These are phyloP conservation scores for Nysson spinosus DNA, from an alignment of 2,888 invertebrate species.

Conservation along the genomic window DNA sequence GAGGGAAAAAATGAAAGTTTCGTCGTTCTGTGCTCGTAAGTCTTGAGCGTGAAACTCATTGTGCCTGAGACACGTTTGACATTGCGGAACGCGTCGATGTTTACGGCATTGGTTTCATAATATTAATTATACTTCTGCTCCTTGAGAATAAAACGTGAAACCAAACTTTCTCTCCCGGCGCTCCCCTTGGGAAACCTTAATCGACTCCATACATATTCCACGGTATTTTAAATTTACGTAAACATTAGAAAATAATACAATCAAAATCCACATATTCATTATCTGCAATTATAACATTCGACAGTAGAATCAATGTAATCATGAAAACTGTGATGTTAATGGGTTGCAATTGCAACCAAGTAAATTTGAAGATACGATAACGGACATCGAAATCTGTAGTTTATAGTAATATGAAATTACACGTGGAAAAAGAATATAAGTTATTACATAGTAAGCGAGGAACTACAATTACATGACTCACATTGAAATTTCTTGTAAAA, in stretches of 20 bases:
- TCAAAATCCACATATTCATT: too few species aligned
- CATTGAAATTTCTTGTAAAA: slow-evolving; percentile 18
- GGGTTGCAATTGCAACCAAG: too few species aligned
- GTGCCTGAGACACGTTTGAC: slow-evolving; percentile 48
- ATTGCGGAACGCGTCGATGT: slow-evolving; percentile 54
- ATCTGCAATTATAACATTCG: too few species aligned
- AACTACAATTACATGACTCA: slow-evolving; percentile 21
- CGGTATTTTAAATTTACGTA: slow-evolving; percentile 18
- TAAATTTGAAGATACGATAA: too few species aligned
- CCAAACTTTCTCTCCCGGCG: slow-evolving; percentile 51
- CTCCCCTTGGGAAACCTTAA: slow-evolving; percentile 50
- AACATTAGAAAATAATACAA: too few species aligned
- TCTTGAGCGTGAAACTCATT: slow-evolving; percentile 38
- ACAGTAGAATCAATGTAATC: too few species aligned
- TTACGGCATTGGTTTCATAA: slow-evolving; percentile 56
- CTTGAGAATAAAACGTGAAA: slow-evolving; percentile 50
- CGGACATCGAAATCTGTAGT: too few species aligned
- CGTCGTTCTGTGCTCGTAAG: slow-evolving; percentile 30
- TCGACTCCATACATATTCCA: slow-evolving; percentile 13
- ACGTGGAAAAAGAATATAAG: too few species aligned
- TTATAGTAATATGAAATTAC: too few species aligned
- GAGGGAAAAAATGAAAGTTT: slow-evolving; percentile 25
- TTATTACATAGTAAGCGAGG: too few species aligned
- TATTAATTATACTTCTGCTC: slow-evolving; percentile 53
- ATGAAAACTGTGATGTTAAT: too few species aligned